These are phyloP conservation scores for Synergus itoensis DNA, from an alignment of 2,888 invertebrate species.

Conservation along the genomic window DNA sequence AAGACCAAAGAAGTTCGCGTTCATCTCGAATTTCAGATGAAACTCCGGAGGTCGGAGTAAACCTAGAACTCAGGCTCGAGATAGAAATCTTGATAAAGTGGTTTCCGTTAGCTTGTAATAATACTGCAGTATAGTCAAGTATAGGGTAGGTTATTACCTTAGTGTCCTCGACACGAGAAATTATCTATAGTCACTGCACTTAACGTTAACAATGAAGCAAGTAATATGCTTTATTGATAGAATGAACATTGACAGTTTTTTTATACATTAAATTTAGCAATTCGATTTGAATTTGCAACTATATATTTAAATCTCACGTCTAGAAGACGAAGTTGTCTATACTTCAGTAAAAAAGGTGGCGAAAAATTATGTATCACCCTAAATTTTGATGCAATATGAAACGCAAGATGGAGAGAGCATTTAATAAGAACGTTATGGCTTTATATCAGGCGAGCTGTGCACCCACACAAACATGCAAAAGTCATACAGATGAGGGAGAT, in stretches of 20 bases:
- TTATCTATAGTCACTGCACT: constrained; percentile 60
- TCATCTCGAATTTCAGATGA: constrained; percentile 1
- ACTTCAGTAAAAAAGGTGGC: background rate
- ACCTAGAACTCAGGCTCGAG: constrained; percentile 5
- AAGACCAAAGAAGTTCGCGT: background rate
- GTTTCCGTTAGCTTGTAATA: constrained; percentile 52
- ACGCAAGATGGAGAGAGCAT: constrained; percentile 49
- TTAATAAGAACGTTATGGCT: constrained; percentile 62
- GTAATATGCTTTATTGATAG: constrained; percentile 56
- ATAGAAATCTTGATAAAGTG: constrained; percentile 41
- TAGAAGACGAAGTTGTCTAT: background rate
- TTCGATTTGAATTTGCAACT: background rate
- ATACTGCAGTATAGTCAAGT: constrained; percentile 42
- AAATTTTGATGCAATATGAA: constrained; percentile 28
- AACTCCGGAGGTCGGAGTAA: constrained; percentile 14
- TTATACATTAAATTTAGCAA: background rate
- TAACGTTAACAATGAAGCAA: constrained; percentile 61
- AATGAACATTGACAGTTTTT: background rate
- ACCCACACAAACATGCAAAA: constrained; percentile 49
- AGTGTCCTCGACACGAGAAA: constrained; percentile 45
- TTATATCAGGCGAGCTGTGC: constrained; percentile 47
- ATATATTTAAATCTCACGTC: background rate
- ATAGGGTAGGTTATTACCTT: constrained; percentile 55
- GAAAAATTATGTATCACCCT: constrained; percentile 18
- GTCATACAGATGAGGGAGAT: constrained; percentile 24